Base-by-base conservation (phyloP, 2,888 invertebrate genomes). In the Tolmerus cingulatus region DNA sequence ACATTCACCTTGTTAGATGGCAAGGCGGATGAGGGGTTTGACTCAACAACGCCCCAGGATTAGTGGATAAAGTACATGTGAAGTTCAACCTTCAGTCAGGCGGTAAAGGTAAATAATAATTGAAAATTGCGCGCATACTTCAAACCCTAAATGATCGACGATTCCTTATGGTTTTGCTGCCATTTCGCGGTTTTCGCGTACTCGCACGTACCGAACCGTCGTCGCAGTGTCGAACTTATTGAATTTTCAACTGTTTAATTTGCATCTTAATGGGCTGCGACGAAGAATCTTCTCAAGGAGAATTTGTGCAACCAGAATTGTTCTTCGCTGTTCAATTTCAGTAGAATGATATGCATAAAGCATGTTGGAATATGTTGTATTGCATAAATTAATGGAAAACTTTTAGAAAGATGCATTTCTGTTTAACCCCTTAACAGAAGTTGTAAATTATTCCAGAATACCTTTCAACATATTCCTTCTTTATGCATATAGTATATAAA, bases 91-190 rank as follows among this genome's bases (percentile, higher is more conserved):
- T 27, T 27, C 27, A 19, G 19, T 66, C 23, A 27, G 23, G 23
- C 27, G 66, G 78, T 8, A 19, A 78, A 19, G 14, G 78, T 78
- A 78, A 78, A 78, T 43, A 78, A 78, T 78, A 78, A 40, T 78
- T 78, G 78, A 78, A 78, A 40, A 78, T 78, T 78, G 43, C 40
- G 37, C 23, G 40, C 43, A 37, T 76, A 76, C 66, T 66, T 66
- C 66, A 66, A 46, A 23, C 66, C 23, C 66, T 66, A 66, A 66
- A 66, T 66, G 66, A 19, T 66, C 27, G 51, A 23, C 23, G 66
- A 66, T 66, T 9, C 12, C 27, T 66, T 27, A 12, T 66, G 27
- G 23, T 66, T 34, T 4, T 66, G 23, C 2, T 14, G 66, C 27
- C 8, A 23, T 8, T 23, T 66, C 66, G 12, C 66, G 66, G 66